A percentile compares a stretch with the other conserved stretches of the same genome.
Evolutionary conservation across 2,113 vertebrate genomes (phyloP).

Genomic region (Neoarius graeffei): DNA sequence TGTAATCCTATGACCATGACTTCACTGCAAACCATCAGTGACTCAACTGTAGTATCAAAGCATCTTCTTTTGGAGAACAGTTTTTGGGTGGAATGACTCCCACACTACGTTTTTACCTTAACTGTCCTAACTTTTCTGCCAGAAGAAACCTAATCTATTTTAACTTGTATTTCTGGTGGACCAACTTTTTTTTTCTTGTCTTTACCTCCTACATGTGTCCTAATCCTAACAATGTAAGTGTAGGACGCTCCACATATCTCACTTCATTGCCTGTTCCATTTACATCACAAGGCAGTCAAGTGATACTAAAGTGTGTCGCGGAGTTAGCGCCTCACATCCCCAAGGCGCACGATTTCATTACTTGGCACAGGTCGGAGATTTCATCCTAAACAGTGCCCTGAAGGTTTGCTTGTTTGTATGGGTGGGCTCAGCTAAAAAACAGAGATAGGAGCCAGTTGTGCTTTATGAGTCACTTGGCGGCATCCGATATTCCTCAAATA

Average conservation of each 20-base stretch:
- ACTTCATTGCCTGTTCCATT: conserved; percentile 2
- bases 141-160: neutral
- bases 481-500: conserved; percentile 91
- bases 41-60: neutral
- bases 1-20: neutral
- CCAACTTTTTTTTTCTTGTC: neutral
- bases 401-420: conserved; percentile 77
- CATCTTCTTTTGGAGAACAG: neutral
- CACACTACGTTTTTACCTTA: neutral
- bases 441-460: conserved; percentile 77
- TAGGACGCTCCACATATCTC: neutral
- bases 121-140: neutral
- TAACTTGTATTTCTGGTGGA: neutral
- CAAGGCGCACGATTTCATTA: conserved; percentile 84
- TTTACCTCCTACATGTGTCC: neutral
- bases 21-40: neutral
- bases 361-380: conserved; percentile 73
- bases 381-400: conserved; percentile 88
- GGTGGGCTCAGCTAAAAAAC: conserved; percentile 53
- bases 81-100: neutral
- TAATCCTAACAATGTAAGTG: neutral
- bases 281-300: conserved; percentile 39
- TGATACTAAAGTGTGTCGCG: conserved; percentile 44
- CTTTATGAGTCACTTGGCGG: conserved; percentile 91
- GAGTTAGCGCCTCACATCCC: conserved; percentile 74